phyloP scores from a whole-genome alignment of 2,797 vertebrate genomes.

The Tadarida brasiliensis region DNA sequence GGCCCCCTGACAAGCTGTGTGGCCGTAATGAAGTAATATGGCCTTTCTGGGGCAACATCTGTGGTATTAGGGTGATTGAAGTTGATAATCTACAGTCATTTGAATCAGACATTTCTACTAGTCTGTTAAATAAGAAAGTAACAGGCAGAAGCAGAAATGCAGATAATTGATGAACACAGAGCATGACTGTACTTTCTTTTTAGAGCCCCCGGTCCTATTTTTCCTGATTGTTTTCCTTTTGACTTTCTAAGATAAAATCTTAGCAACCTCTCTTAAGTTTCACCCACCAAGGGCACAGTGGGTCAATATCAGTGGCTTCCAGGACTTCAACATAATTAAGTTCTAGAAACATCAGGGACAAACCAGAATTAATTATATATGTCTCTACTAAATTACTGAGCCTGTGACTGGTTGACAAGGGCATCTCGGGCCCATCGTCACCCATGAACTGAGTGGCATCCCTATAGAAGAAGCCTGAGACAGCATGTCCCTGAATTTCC shows the following conservation, averaged over 20 bases:
- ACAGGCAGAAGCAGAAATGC: slow-evolving; percentile 6
- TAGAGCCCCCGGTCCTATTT: background rate
- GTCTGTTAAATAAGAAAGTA: background rate
- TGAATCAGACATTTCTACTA: background rate
- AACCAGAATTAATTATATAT: slow-evolving; percentile 58
- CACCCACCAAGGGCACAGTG: background rate
- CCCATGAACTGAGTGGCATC: background rate
- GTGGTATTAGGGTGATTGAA: background rate
- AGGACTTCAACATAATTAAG: slow-evolving; percentile 64
- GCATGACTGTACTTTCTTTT: background rate
- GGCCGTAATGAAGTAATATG: background rate
- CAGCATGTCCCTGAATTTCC: background rate
- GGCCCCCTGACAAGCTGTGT: background rate
- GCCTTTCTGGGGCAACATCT: background rate
- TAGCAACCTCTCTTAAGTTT: slow-evolving; percentile 56
- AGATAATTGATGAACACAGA: background rate
- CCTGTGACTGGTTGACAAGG: slow-evolving; percentile 50
- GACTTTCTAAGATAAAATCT: slow-evolving; percentile 52
- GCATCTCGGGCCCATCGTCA: fast-evolving
- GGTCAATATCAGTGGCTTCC: slow-evolving; percentile 31
- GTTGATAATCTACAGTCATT: background rate
- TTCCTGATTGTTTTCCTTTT: slow-evolving; percentile 40
- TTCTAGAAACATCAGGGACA: slow-evolving; percentile 28
- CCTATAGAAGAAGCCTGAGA: background rate
- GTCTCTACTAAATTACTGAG: slow-evolving; percentile 20